Evolutionary conservation across 2,113 vertebrate genomes (phyloP), one percentile per base, ranked within the genome.

Genomic region (Heliornis fulica): DNA sequence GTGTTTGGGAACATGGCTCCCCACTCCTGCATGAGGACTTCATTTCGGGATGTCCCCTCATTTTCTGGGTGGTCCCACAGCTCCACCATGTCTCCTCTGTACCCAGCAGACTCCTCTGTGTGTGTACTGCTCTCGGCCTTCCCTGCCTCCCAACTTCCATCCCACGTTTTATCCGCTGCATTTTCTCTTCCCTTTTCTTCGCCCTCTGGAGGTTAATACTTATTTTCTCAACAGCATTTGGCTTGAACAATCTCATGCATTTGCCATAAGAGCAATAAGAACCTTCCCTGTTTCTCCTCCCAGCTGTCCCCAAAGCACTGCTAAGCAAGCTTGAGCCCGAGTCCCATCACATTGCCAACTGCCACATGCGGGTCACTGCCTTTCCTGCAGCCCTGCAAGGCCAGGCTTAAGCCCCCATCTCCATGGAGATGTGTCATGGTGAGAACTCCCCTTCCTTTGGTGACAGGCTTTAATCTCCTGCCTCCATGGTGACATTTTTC

Each of bases 221-320:
- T 84, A 23, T 87, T 94, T 96, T 91, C 91, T 82, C 72, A 29
- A 28, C 68, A 83, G 43, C 64, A 34, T 77, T 90, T 90, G 79
- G 68, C 89, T 96, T 75, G 41, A 70, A 65, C 38, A 41, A 32
- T 72, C 41, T 91, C 85, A 31, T 74, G 75, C 75, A 59, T 83
- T 80, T 92, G 87, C 87, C 83, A 34, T 60, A 60, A 68, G 21
- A 84, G 69, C 54, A 79, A 23, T 36, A 61, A 5, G 31, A 94
- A 32, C 36, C 77, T 89, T 87, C 68, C 54, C 16, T 23, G 5
- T 38, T 92, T 77, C 64, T 66, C 63, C 70, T 54, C 72, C 56
- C 43, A 22, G 14, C 18, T 60, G 45, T 90, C 53, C 77, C 90
- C 79, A 85, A 64, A 87, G 85, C 48, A 38, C 61, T n/a, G 19